Evolutionary conservation across 2,113 vertebrate genomes (phyloP), one percentile per base, ranked within the genome.

Genomic region (Salvelinus namaycush): DNA sequence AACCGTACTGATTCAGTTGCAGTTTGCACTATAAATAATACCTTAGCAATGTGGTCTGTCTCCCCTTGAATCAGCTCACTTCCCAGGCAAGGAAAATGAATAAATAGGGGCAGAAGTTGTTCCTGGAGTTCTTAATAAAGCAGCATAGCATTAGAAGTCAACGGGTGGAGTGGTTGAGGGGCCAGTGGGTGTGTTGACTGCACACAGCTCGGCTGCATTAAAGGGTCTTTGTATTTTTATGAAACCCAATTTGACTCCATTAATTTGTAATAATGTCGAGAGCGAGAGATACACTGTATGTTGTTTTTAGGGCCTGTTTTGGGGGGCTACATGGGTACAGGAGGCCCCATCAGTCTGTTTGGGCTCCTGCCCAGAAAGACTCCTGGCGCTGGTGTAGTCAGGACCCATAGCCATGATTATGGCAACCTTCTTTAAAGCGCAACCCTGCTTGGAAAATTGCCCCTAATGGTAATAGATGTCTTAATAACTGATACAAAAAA

Each of bases 211-310:
- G 34, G 75, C 13, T 59, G 27, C 77, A 67, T 80, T 79, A 70
- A 77, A 81, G 54, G 82, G 75, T 73, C 79, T 64, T 74, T 86
- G 70, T 89, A 70, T 83, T 77, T 88, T 90, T 86, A 89, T 85
- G 90, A 76, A 85, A 64, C 79, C 84, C 79, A 29, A 4, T 74
- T 81, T 68, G 68, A 81, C 68, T 74, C 5, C 75, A 83, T 90
- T 83, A 27, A 87, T 91, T 84, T 88, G 87, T 82, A 88, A 90
- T 87, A 78, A 78, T 66, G 31, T 72, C 79, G 24, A 72, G 65
- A 77, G 39, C 72, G 62, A 81, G 77, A 72, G 80, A 83, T 62
- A 44, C 18, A 79, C 7, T 27, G 65, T 65, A 20, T 8, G 1
- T 0, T 79, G 72, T 76, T 76, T 57, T 16, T 20, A 18, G n/a